A percentile compares a stretch with the other conserved stretches of the same genome.
Conservation (phyloP, 2,797 vertebrate genomes). For the Peromyscus eremicus region DNA sequence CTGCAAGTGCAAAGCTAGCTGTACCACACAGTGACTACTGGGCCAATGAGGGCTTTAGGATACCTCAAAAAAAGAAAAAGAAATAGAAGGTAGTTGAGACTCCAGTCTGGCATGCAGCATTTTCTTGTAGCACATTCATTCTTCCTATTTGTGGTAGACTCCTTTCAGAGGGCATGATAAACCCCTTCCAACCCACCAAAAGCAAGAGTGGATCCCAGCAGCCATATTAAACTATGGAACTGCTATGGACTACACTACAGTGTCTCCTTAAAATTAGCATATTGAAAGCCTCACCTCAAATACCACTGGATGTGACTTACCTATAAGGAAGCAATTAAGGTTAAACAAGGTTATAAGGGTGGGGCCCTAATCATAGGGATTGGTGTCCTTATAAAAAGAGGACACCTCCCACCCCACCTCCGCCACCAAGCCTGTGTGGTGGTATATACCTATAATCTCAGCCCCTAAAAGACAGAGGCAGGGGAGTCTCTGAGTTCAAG, state of each 20-base stretch:
- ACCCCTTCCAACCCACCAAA: background rate
- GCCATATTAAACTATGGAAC: background rate
- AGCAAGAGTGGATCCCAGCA: background rate
- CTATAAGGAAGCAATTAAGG: background rate
- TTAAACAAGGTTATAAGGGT: conserved; percentile 12
- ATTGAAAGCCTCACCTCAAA: background rate
- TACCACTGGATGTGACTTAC: background rate
- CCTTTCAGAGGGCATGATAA: background rate
- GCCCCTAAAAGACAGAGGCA: background rate
- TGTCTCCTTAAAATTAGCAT: background rate
- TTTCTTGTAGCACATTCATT: background rate
- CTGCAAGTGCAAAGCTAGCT: background rate
- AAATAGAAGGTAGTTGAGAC: background rate
- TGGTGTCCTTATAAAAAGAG: background rate
- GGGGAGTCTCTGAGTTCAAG: background rate
- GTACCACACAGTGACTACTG: background rate
- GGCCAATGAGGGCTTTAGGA: background rate
- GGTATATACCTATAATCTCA: background rate
- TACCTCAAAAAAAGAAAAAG: background rate
- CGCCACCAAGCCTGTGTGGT: background rate
- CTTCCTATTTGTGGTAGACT: background rate
- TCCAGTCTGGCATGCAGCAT: background rate
- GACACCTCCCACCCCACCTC: background rate
- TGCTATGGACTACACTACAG: background rate
- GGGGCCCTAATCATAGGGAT: background rate